Percentiles rank a stretch among this genome's conserved stretches.
Conservation (phyloP, 2,797 vertebrate genomes). For the Protosalanx chinensis region DNA sequence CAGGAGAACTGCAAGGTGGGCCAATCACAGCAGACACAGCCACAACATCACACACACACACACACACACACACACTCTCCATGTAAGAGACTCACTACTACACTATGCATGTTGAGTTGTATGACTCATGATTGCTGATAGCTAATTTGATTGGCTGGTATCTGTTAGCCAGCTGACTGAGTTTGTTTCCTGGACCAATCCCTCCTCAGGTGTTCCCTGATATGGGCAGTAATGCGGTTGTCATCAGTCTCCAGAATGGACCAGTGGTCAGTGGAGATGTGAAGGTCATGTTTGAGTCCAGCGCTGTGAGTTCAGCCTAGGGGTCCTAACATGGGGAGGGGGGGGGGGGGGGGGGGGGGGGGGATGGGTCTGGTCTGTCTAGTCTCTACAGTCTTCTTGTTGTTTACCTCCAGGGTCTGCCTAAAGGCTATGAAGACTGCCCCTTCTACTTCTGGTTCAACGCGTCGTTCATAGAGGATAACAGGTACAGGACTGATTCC, state of each 20-base stretch:
- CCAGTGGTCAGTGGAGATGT: constrained; percentile 85
- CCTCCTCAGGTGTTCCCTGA: constrained; percentile 82
- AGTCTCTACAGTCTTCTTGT: neutral
- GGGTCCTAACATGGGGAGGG: neutral
- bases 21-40: neutral
- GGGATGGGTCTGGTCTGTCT: no score
- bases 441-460: constrained; percentile 98
- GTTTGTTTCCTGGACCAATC: neutral
- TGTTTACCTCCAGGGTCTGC: constrained; percentile 74
- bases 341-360: no score
- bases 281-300: constrained; percentile 90
- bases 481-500: constrained; percentile 71
- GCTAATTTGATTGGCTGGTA: neutral
- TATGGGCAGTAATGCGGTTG: constrained; percentile 74
- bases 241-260: constrained; percentile 81
- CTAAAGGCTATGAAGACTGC: constrained; percentile 89
- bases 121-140: neutral
- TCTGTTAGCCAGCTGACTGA: no score
- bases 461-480: constrained; percentile 84
- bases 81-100: neutral
- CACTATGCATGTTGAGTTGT: neutral
- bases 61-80: neutral
- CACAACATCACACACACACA: neutral
- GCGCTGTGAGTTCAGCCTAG: neutral
- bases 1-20: constrained; percentile 85